Evolutionary conservation across 2,888 invertebrate genomes (phyloP).

Genomic region (Acanthoscelides obtectus): DNA sequence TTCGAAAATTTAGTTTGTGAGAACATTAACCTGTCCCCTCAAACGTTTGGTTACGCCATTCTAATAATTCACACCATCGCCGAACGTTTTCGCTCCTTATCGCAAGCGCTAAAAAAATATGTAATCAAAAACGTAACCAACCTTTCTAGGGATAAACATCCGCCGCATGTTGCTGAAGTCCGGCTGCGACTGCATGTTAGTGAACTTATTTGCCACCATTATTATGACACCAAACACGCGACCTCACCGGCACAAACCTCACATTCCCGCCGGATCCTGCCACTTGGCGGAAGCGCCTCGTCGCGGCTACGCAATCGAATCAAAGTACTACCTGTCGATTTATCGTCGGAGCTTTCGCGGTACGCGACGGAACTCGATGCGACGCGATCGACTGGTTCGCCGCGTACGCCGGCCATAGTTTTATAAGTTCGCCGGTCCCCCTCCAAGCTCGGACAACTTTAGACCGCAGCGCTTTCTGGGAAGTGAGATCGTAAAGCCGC

Average conservation of each 20-base stretch:
- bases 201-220: slow-evolving; percentile 45
- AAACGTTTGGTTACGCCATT: too few species aligned
- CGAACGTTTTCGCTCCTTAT: too few species aligned
- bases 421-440: neutral
- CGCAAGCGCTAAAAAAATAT: too few species aligned
- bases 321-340: neutral
- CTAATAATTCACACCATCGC: too few species aligned
- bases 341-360: neutral
- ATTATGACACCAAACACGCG: slow-evolving; percentile 24
- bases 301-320: neutral
- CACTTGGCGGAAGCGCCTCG: neutral
- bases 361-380: neutral
- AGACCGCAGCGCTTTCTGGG: neutral
- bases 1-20: too few species aligned
- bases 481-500: slow-evolving; percentile 7
- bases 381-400: neutral
- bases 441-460: neutral
- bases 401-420: neutral
- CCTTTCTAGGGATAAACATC: slow-evolving; percentile 42
- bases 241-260: slow-evolving; percentile 8
- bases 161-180: slow-evolving; percentile 37
- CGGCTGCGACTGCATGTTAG: slow-evolving; percentile 39
- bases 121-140: slow-evolving; percentile 15
- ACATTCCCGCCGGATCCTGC: neutral
- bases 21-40: too few species aligned